Evolutionary conservation across 1,140 invertebrate species (phyloP).

Genomic region (Octopus bimaculoides): DNA sequence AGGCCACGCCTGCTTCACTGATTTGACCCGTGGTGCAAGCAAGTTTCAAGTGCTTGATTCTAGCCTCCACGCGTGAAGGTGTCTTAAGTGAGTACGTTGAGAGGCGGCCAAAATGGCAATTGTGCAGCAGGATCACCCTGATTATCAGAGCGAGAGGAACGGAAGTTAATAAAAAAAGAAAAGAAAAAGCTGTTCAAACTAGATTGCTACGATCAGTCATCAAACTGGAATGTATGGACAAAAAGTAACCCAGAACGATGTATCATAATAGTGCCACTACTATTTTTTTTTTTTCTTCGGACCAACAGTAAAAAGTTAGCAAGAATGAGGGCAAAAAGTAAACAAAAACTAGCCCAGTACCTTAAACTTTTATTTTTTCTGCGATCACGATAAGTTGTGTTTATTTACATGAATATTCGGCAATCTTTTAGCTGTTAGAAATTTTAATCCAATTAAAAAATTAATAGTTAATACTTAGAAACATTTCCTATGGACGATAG

Average conservation of each 20-base stretch:
- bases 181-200: too few relatives aligned
- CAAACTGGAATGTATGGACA: too few relatives aligned
- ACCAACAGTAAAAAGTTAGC: neutral
- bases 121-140: neutral
- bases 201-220: too few relatives aligned
- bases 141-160: neutral
- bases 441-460: neutral
- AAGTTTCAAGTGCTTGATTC: neutral
- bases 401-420: neutral
- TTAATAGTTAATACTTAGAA: conserved; percentile 31
- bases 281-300: neutral
- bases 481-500: conserved; percentile 61
- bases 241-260: too few relatives aligned
- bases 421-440: neutral
- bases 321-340: neutral
- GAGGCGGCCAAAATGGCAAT: neutral
- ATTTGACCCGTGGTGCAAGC: neutral
- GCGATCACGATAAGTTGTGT: neutral
- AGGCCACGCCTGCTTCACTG: neutral
- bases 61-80: neutral
- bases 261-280: too few relatives aligned
- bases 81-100: neutral
- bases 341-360: neutral
- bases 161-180: neutral
- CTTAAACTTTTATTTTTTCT: neutral